Base-by-base conservation (phyloP, 2,888 invertebrate genomes). In the Panorpa germanica region DNA sequence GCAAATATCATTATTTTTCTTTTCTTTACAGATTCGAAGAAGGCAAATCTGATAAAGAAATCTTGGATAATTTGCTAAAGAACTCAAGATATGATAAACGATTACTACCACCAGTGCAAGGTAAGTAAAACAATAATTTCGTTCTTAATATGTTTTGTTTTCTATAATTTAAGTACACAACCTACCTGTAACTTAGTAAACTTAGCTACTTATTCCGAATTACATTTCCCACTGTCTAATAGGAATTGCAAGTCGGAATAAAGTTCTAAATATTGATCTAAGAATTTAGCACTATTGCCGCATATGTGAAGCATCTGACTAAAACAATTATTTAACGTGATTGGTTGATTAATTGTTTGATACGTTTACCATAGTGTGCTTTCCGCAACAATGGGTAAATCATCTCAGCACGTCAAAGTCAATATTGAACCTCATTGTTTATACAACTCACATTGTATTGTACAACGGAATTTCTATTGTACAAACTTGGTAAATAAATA, bases 11-110 rank as follows among this genome's bases (percentile, higher is more conserved):
- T 21, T 34, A 42, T 31, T 42, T 33, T 38, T 37, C 46, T 46
- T 47, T 45, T 66, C 65, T n/a, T n/a, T n/a, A 33, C 66, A 82
- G 82, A 62, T 82, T 82, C 59, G 81, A 80, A 57, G 81, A 82
- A 59, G 82, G 82, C 46, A 82, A 81, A 63, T 83, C 83, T 54
- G 83, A 83, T 68, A 85, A 83, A 61, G 82, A 83, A 62, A 83
- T 83, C 55, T 63, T 88, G 63, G 88, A 88, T 68, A 74, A 82
- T 59, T 68, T 88, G 48, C 64, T 88, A 50, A 72, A 74, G 59
- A 73, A 74, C 49, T 76, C 77, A 50, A 75, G 83, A 57, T 88
- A 88, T 63, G 88, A 88, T 65, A 85, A 83, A 65, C 70, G 88
- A 61, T 71, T 86, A 54, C 67, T 85, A 50, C 88, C 88, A 47